These are phyloP conservation scores for Adelges cooleyi DNA, from an alignment of 1,140 invertebrate genomes.

Conservation along the genomic window DNA sequence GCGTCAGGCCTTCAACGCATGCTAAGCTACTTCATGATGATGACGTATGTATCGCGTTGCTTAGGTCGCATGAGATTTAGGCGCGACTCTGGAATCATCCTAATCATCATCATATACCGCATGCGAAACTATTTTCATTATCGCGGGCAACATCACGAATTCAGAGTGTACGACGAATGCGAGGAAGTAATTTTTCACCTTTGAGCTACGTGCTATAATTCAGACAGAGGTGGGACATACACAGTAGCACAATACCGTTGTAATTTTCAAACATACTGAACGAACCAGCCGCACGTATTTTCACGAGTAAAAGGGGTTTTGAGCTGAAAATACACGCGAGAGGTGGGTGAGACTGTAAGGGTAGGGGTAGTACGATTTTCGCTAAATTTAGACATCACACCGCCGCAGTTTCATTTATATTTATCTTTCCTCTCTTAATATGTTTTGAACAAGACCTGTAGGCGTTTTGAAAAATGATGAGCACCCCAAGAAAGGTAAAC, in stretches of 20 bases:
- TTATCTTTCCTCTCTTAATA: not conserved
- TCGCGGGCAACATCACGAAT: too few relatives aligned
- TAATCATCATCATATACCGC: too few relatives aligned
- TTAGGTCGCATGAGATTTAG: too few relatives aligned
- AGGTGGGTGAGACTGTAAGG: too few relatives aligned
- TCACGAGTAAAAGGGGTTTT: not conserved
- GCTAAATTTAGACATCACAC: not conserved
- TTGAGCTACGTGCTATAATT: not conserved
- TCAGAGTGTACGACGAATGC: too few relatives aligned
- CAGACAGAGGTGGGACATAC: not conserved
- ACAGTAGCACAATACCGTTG: not conserved
- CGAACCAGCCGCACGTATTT: not conserved
- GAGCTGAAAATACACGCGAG: too few relatives aligned
- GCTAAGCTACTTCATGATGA: too few relatives aligned
- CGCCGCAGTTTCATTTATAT: not conserved
- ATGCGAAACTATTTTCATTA: too few relatives aligned
- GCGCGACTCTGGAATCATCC: too few relatives aligned
- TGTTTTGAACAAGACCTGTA: not conserved
- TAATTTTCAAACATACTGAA: conserved; percentile 1
- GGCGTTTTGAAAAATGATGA: not conserved
- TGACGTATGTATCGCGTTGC: too few relatives aligned
- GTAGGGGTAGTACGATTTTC: conserved; percentile 5
- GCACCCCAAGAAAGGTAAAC: not conserved
- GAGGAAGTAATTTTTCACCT: not conserved
- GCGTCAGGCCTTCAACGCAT: too few relatives aligned